Percentiles rank a stretch among this genome's conserved stretches.
Evolutionary conservation across 1,140 invertebrate genomes (phyloP).

Genomic region (Eubasilissa regina): DNA sequence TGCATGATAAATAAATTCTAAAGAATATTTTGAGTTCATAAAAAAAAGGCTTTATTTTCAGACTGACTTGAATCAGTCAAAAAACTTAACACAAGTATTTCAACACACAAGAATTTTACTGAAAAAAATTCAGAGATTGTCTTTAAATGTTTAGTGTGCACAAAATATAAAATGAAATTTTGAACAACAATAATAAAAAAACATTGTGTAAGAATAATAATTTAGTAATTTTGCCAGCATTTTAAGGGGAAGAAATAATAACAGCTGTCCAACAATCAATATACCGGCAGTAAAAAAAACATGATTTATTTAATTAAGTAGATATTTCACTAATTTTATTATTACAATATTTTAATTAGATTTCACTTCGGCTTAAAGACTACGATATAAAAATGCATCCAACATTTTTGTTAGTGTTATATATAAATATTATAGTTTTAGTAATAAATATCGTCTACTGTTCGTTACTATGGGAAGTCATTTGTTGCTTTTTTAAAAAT

Average conservation of each 20-base stretch:
- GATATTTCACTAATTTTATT: not conserved
- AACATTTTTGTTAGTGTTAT: constrained; percentile 10
- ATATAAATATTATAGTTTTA: constrained; percentile 1
- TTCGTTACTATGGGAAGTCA: constrained; percentile 1
- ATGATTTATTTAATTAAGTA: constrained; percentile 12
- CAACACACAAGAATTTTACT: too few species aligned
- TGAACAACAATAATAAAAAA: not conserved
- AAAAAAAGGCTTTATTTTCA: too few species aligned
- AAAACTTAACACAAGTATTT: too few species aligned
- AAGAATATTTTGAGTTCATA: too few species aligned
- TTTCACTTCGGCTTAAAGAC: constrained; percentile 37
- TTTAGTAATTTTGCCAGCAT: too few species aligned
- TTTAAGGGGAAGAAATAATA: too few species aligned
- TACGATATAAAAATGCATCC: constrained; percentile 53
- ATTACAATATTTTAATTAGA: constrained; percentile 38
- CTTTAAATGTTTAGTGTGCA: not conserved
- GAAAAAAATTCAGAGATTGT: too few species aligned
- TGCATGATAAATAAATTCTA: too few species aligned
- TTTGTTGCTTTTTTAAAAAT: constrained; percentile 5
- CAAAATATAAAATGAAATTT: constrained; percentile 1
- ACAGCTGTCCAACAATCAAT: not conserved
- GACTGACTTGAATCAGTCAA: too few species aligned
- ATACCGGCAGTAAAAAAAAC: not conserved
- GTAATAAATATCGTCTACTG: not conserved
- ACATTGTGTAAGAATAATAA: not conserved